Base-by-base conservation (phyloP, 2,797 vertebrate species). In the Threskiornis aethiopicus region DNA sequence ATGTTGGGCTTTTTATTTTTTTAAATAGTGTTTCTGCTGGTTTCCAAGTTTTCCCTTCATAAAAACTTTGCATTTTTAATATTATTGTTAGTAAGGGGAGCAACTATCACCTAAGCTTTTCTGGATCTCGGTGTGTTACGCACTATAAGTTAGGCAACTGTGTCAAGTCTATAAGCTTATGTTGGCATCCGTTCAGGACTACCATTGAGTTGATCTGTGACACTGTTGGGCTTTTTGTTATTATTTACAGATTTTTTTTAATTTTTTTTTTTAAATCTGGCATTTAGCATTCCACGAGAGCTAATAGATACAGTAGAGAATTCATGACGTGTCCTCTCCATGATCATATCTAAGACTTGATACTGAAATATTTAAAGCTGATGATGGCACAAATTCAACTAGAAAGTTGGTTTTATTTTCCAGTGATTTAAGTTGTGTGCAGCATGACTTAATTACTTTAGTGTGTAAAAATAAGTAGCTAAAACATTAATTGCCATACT, bases 321-420 rank as follows among this genome's bases (percentile, higher is more conserved):
- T 54, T 85, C 19, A 6, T 55, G 17, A 24, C 2, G 0, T 26
- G 8, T 29, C 28, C 42, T 66, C 24, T 44, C 31, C 1, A 1
- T 39, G 24, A 16, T 42, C 4, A 2, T 26, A 35, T 28, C 49
- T 18, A n/a, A 62, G 35, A 16, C 28, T 25, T 39, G 42, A 51
- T 59, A 42, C 62, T 46, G 42, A 77, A 62, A 12, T 66, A 66
- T 37, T 77, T 79, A 55, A 44, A 67, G 44, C 39, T 85, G 49
- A 33, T 42, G 24, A 5, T 39, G 49, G 39, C 28, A 20, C 59
- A 44, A 90, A 69, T 33, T 77, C 46, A 31, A 4, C 33, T 65
- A 12, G 17, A 72, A 72, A 58, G 25, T 31, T 19, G 12, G 22
- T 44, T 49, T 67, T 64, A 16, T 84, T 73, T 76, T 47, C 64